Evolutionary conservation across 2,113 vertebrate genomes (phyloP), one percentile per base, ranked within the genome.

Genomic region (Ibidorhyncha struthersii): DNA sequence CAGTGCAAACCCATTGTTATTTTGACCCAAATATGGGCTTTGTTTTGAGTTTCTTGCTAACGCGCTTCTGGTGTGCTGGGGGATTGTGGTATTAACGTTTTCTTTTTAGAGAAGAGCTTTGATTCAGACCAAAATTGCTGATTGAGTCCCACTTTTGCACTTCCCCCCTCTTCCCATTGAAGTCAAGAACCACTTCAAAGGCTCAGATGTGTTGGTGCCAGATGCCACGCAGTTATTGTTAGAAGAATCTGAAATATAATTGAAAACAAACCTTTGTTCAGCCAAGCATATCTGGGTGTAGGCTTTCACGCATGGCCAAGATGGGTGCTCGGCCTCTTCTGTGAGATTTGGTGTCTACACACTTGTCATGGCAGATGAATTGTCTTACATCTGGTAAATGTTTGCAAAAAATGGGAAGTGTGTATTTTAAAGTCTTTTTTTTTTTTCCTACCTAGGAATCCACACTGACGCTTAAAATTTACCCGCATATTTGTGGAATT

Each of bases 351-450:
- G 97, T 99, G 98, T 98, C 98, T 98, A 85, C 97, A 97, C 49
- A 97, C 98, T 98, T 98, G 97, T 97, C 97, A 95, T 97, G 97
- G 98, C 97, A 98, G 98, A 99, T 98, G 98, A 98, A 98, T 99
- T 98, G 97, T 97, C 65, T 95, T 98, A 97, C 98, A 99, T 99
- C 98, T 99, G 99, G 98, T 98, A 98, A 98, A 98, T 97, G 98
- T 99, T 99, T 99, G 94, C 94, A 97, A 98, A 98, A 98, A 98
- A 96, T 97, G 96, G 98, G 97, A 98, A 98, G 96, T 96, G 93
- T 61, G 59, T 99, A 79, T 97, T 98, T 96, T 87, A 77, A 89
- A 49, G 25, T n/a, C n/a, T n/a, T n/a, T 56, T 86, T 84, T 81
- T 59, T 56, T 86, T 84, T 78, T 55, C 61, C 93, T 98, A 85